Evolutionary conservation across 2,113 vertebrate genomes (phyloP), one percentile per base, ranked within the genome.

Genomic region (Zosterops lateralis): DNA sequence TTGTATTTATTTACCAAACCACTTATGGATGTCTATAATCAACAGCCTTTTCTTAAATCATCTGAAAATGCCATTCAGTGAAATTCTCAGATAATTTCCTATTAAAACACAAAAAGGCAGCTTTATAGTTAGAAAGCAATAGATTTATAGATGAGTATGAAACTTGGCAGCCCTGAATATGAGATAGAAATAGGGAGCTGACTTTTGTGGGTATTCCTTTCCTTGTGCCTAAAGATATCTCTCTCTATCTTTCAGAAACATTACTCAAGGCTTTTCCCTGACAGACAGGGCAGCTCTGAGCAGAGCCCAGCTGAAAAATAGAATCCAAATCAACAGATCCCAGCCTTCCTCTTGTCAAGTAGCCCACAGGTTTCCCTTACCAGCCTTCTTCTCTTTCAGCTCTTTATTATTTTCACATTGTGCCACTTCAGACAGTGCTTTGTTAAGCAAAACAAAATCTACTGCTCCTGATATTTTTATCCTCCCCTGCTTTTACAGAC

Each of bases 191-290:
- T 10, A 93, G 32, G 12, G 18, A 90, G 53, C 17, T 58, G 40
- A 32, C 76, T 93, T 89, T 24, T 70, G 24, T 32, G 80, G 64
- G 28, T 32, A 73, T 87, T 89, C 47, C 53, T 82, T 64, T 60
- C 7, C 24, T 53, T 60, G 15, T 58, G 61, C 76, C 44, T 76
- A 66, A 48, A 67, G 44, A 64, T 77, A 11, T 25, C 12, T 4
- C 40, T 80, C 58, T n/a, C 54, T 94, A 89, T 97, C 93, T 93
- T 91, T 62, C 58, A 76, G 53, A 70, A 92, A 91, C 94, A 93
- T 42, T 87, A 34, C 34, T 57, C 10, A 36, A 21, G 51, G 62
- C n/a, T 64, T 60, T 70, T 92, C 87, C 62, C 62, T 92, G 91
- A 42, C 47, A 26, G 47, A 17, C 47, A 5, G 15, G 47, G 11